Evolutionary conservation across 2,888 invertebrate genomes (phyloP).

Genomic region (Trichacis sp.): DNA sequence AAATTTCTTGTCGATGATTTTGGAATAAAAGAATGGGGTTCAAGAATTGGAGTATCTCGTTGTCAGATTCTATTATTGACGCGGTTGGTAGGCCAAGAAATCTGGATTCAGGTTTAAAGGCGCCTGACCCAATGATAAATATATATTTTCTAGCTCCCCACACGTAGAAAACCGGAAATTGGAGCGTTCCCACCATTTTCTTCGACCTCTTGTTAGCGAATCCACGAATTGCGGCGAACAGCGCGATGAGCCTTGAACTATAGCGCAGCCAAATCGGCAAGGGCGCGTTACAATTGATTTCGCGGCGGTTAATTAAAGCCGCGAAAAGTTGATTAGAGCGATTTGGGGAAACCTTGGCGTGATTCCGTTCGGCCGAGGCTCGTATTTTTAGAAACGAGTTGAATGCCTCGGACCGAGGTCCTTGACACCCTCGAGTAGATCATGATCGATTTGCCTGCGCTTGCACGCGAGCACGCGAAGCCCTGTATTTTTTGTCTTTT

Average conservation of each 20-base stretch:
- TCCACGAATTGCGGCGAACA: not conserved
- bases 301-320: not conserved
- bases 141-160: conserved; percentile 31
- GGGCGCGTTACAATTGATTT: not conserved
- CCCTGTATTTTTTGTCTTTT: conserved; percentile 6
- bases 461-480: conserved; percentile 16
- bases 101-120: conserved; percentile 33
- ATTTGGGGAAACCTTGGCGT: conserved; percentile 10
- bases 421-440: conserved; percentile 31
- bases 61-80: conserved; percentile 40
- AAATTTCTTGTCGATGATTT: too few relatives aligned
- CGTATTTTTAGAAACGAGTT: conserved; percentile 31
- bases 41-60: too few relatives aligned
- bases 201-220: not conserved
- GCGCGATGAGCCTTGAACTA: not conserved
- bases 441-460: conserved; percentile 34
- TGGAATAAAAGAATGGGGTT: too few relatives aligned
- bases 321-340: conserved; percentile 1
- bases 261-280: not conserved
- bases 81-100: conserved; percentile 34
- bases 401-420: conserved; percentile 31
- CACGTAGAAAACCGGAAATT: conserved; percentile 39
- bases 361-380: conserved; percentile 7
- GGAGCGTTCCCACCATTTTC: conserved; percentile 20
- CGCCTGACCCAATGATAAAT: conserved; percentile 40